These are phyloP conservation scores for Altica lythri DNA, from an alignment of 2,888 invertebrate species.

Conservation along the genomic window DNA sequence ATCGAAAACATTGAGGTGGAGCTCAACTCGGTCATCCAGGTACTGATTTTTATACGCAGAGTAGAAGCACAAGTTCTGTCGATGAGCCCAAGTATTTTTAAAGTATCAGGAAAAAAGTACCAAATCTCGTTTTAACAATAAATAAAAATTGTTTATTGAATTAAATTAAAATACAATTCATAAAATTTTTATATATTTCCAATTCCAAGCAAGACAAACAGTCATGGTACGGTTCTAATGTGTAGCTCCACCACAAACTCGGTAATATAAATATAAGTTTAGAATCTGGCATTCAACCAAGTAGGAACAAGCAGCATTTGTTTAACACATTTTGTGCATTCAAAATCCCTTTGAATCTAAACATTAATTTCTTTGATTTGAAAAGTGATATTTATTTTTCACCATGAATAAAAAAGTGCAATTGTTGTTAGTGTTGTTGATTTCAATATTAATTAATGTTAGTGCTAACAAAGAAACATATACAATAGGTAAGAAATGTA, in stretches of 20 bases:
- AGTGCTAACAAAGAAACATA: constrained; percentile 1
- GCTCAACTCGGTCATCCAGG: too few species aligned
- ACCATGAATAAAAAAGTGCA: not conserved
- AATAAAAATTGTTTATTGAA: too few species aligned
- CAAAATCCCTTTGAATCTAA: not conserved
- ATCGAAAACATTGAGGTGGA: too few species aligned
- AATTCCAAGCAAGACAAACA: too few species aligned
- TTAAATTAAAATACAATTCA: too few species aligned
- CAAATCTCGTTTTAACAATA: too few species aligned
- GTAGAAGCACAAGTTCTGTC: too few species aligned
- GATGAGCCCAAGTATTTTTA: too few species aligned
- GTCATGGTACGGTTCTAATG: not conserved
- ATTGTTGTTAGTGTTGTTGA: not conserved
- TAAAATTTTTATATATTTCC: too few species aligned
- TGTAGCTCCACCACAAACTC: not conserved
- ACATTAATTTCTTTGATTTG: not conserved
- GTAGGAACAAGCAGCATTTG: constrained; percentile 6
- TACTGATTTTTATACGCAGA: too few species aligned
- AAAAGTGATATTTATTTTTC: not conserved
- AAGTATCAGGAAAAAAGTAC: too few species aligned
- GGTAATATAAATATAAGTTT: constrained; percentile 12
- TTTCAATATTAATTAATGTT: not conserved
- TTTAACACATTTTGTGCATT: constrained; percentile 8
- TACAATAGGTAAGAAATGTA: constrained; percentile 1
- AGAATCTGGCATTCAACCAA: constrained; percentile 15